Evolutionary conservation across 2,113 vertebrate species (phyloP).

Genomic region (Bucco capensis): DNA sequence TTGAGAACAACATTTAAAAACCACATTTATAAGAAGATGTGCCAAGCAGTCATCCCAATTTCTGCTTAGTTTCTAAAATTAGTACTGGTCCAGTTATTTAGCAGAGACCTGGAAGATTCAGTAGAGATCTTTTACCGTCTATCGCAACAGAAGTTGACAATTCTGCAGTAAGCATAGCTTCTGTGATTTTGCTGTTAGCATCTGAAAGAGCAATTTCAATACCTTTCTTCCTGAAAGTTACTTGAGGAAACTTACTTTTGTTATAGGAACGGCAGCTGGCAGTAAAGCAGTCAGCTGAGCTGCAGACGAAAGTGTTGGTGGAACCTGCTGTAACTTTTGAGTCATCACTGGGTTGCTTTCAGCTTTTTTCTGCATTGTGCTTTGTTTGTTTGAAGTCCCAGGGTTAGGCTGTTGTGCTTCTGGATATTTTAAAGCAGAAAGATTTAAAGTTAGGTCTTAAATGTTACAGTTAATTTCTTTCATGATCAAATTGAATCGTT

Average conservation of each 20-base stretch:
- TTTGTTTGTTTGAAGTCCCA: conserved; percentile 52
- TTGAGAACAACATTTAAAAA: not conserved
- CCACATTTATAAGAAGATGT: not conserved
- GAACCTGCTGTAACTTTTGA: conserved; percentile 49
- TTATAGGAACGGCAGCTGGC: conserved; percentile 56
- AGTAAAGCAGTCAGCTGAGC: conserved; percentile 28
- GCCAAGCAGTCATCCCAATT: not conserved
- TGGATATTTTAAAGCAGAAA: not conserved
- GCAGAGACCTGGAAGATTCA: not conserved
- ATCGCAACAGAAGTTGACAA: not conserved
- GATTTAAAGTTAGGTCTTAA: not conserved
- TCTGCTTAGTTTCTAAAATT: not conserved
- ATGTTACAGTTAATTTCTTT: not conserved
- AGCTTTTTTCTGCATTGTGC: conserved; percentile 47
- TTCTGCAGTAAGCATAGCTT: not conserved
- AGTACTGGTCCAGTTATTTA: not conserved
- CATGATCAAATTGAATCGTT: not conserved
- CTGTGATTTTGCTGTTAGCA: not conserved
- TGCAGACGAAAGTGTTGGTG: conserved; percentile 25
- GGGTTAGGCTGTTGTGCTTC: conserved; percentile 19
- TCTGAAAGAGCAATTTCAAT: not conserved
- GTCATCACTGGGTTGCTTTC: conserved; percentile 62
- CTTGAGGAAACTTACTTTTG: conserved; percentile 71
- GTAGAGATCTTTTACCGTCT: not conserved
- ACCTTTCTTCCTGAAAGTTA: not conserved